Percentiles rank a stretch among this genome's conserved stretches.
Conservation (phyloP, 2,113 vertebrate species). For the Anoplopoma fimbria region DNA sequence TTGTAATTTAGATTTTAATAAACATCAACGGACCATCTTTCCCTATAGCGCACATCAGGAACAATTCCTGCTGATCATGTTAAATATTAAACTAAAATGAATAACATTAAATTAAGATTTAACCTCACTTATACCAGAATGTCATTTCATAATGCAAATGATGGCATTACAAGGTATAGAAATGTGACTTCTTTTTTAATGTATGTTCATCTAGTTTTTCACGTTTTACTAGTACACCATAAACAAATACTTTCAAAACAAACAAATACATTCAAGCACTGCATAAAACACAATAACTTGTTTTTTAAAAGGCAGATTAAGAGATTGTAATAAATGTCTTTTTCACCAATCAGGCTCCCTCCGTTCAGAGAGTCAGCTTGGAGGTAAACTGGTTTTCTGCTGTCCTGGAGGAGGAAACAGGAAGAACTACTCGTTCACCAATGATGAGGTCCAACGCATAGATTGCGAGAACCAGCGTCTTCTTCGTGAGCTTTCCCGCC, state of each 20-base stretch:
- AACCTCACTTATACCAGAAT: neutral
- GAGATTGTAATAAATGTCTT: constrained; percentile 6
- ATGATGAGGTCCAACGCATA: constrained; percentile 89
- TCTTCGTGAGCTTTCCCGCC: constrained; percentile 87
- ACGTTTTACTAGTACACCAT: neutral
- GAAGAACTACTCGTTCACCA: constrained; percentile 93
- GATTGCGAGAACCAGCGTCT: constrained; percentile 94
- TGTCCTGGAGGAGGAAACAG: constrained; percentile 73
- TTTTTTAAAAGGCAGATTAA: constrained; percentile 9
- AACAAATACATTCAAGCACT: neutral
- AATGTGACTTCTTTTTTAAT: neutral
- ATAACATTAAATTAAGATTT: neutral
- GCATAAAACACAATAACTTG: neutral
- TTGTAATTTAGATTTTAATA: neutral
- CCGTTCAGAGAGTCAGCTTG: constrained; percentile 80
- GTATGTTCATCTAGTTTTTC: constrained; percentile 2
- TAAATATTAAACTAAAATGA: neutral
- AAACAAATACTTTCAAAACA: neutral
- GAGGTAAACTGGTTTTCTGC: constrained; percentile 66
- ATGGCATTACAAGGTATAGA: neutral
- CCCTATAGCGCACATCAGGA: neutral
- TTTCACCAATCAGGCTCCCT: constrained; percentile 84
- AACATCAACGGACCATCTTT: neutral
- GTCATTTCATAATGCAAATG: neutral
- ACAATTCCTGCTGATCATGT: neutral